phyloP scores from a whole-genome alignment of 2,113 vertebrate species.

The Fregetta grallaria region DNA sequence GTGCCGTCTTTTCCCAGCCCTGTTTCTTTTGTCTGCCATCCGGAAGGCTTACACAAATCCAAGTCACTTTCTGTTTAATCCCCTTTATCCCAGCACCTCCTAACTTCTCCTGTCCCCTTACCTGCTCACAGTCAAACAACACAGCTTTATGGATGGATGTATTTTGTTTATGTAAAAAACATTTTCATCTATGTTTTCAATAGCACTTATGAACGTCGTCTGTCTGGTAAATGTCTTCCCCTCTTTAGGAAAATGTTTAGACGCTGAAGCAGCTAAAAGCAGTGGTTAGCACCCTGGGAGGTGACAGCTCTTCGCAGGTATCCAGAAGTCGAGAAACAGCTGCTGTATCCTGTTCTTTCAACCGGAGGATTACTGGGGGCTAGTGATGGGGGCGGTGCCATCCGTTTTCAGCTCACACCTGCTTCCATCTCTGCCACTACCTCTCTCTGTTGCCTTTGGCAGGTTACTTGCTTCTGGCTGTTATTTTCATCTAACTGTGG shows the following conservation, averaged over 20 bases:
- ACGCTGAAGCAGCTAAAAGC: not conserved
- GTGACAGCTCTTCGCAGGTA: not conserved
- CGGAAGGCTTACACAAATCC: not conserved
- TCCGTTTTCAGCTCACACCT: not conserved
- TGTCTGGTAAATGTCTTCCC: not conserved
- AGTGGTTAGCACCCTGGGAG: not conserved
- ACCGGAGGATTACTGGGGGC: not conserved
- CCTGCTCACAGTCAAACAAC: not conserved
- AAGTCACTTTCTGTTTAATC: not conserved
- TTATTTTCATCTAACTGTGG: not conserved
- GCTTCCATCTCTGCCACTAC: not conserved
- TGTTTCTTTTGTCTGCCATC: not conserved
- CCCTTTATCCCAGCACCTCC: not conserved
- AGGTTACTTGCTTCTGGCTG: not conserved
- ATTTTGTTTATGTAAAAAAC: not conserved
- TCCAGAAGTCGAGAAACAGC: not conserved
- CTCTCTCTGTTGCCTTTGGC: not conserved
- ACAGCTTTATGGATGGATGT: not conserved
- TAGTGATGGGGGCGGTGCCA: too few species aligned
- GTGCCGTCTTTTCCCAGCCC: not conserved
- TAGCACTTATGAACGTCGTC: not conserved
- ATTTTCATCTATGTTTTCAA: not conserved
- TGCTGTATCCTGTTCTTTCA: not conserved
- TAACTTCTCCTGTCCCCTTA: not conserved
- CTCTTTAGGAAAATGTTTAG: not conserved